phyloP scores from a whole-genome alignment of 64 coral and sea anemone genomes.

The Montipora foliosa region DNA sequence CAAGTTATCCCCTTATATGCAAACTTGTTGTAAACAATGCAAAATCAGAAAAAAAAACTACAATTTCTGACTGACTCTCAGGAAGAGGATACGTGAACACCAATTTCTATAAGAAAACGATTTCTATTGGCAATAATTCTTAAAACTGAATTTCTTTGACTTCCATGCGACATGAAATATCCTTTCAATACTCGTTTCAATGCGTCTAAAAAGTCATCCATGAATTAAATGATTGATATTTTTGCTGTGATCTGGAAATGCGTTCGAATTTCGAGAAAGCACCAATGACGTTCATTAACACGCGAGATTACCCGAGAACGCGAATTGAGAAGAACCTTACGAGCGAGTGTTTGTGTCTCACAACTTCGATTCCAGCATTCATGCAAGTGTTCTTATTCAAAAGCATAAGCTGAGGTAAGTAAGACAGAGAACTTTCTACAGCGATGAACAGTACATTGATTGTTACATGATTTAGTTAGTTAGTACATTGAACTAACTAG shows the following conservation, averaged over 20 bases:
- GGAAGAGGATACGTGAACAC: background rate
- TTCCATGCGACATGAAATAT: background rate
- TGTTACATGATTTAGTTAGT: background rate
- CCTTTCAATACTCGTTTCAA: background rate
- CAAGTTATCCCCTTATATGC: background rate
- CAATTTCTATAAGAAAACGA: background rate
- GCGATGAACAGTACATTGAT: background rate
- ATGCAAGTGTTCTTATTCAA: too few relatives aligned
- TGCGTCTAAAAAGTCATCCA: background rate
- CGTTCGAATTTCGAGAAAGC: background rate
- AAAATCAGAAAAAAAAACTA: background rate
- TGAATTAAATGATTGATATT: background rate
- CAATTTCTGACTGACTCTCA: background rate
- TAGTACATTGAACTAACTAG: background rate
- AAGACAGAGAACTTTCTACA: background rate
- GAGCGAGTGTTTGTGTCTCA: too few relatives aligned
- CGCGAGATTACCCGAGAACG: background rate
- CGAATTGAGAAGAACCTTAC: too few relatives aligned
- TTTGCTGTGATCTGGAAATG: background rate
- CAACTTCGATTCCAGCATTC: too few relatives aligned
- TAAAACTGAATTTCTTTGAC: too few relatives aligned
- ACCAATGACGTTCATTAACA: background rate
- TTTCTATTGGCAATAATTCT: too few relatives aligned
- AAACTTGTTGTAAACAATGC: background rate
- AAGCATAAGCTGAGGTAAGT: background rate